These are phyloP conservation scores for Liolophura sinensis DNA, from an alignment of 1,140 invertebrate species.

Conservation along the genomic window DNA sequence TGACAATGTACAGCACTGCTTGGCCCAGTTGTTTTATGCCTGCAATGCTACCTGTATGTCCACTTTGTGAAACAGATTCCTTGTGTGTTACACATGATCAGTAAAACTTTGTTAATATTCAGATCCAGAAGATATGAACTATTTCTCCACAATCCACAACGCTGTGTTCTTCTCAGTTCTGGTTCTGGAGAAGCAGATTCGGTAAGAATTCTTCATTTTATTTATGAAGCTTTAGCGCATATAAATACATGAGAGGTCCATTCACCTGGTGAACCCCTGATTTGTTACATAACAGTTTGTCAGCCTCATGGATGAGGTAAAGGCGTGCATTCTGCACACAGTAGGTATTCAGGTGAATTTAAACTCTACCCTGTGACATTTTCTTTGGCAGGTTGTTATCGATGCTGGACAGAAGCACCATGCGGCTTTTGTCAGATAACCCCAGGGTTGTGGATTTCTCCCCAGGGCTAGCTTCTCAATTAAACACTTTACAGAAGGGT, in stretches of 20 bases:
- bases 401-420: slow-evolving; percentile 63
- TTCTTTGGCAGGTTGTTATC: slow-evolving; percentile 52
- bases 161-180: slow-evolving; percentile 67
- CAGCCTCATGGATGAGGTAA: no score
- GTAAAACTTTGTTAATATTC: slow-evolving; percentile 6
- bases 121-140: slow-evolving; percentile 41
- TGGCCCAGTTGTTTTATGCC: no score
- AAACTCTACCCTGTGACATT: no score
- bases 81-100: not conserved
- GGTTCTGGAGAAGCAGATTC: slow-evolving; percentile 59
- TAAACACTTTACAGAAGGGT: slow-evolving; percentile 42
- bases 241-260: no score
- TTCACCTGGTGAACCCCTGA: no score
- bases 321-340: no score
- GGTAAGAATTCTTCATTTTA: slow-evolving; percentile 24
- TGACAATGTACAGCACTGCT: no score
- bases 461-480: slow-evolving; percentile 54
- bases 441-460: slow-evolving; percentile 61
- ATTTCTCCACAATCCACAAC: slow-evolving; percentile 63
- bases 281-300: no score
- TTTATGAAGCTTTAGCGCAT: not conserved
- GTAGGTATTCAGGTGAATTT: no score
- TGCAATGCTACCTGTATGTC: no score
- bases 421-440: slow-evolving; percentile 65
- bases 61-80: no score